Base-by-base conservation (phyloP, 2,888 invertebrate species). In the Caenorhabditis japonica region DNA sequence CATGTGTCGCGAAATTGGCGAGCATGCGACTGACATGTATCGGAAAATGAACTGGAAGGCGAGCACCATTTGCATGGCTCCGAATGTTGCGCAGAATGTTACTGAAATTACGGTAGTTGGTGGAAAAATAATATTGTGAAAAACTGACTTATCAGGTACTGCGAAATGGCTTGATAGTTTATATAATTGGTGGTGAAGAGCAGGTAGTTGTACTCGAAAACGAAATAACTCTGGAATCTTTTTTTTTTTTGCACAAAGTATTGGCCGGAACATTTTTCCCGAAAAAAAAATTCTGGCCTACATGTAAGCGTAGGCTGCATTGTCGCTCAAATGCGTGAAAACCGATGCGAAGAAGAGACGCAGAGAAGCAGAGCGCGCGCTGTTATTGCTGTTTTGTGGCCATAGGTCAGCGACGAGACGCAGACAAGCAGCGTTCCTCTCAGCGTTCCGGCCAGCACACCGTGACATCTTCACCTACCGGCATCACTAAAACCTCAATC, bases 171-270 rank as follows among this genome's bases (percentile, higher is more conserved):
- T 17, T 39, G 53, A 23, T 62, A 30, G 19, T 53, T 33, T 1
- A 38, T 27, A 12, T 53, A 39, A 17, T 53, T 36, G 0, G 62
- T 62, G 0, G 62, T 62, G 17, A 55, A 62, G 23, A 62, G 15
- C 3, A 62, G 39, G 17, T 62, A 62, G n/a, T 62, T 62, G 39
- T 62, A 62, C 33, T 55, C 62, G 39, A 23, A 62, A 19, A 62
- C 44, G 23, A 38, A 55, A 19, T 62, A 62, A n/a, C 62, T 62
- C 62, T 62, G 27, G 13, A 41, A 33, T 10, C 25, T n/a, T 1
- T 25, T n/a, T n/a, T n/a, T n/a, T n/a, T n/a, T n/a, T n/a, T n/a
- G n/a, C n/a, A n/a, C n/a, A n/a, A n/a, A n/a, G n/a, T n/a, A n/a
- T n/a, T n/a, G n/a, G n/a, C n/a, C n/a, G n/a, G n/a, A n/a, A n/a